Evolutionary conservation across 2,113 vertebrate genomes (phyloP).

Genomic region (Hydropotes inermis): DNA sequence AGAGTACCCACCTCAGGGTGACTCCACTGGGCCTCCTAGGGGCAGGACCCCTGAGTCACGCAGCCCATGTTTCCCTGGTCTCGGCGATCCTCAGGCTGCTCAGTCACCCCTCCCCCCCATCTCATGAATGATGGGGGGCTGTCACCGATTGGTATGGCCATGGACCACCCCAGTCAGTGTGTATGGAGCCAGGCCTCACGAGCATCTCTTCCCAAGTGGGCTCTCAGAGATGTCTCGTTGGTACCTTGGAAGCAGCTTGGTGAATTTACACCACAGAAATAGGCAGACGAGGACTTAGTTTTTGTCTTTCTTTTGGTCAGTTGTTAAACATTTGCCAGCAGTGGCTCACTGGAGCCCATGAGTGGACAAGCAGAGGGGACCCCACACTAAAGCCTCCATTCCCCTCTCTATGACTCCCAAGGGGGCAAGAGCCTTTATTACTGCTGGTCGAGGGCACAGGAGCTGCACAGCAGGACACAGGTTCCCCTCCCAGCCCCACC

Average conservation of each 20-base stretch:
- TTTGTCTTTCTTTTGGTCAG: neutral
- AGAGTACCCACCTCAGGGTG: neutral
- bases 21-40: neutral
- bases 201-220: neutral
- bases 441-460: accelerated
- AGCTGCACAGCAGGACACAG: accelerated
- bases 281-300: neutral
- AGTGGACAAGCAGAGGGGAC: neutral
- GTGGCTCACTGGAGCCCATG: neutral
- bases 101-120: no score
- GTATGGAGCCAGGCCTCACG: neutral
- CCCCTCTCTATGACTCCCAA: neutral
- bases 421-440: neutral
- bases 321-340: neutral
- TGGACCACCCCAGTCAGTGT: accelerated
- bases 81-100: accelerated
- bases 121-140: accelerated
- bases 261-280: neutral
- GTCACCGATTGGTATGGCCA: accelerated
- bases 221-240: accelerated
- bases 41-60: neutral
- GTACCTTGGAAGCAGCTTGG: neutral
- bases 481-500: neutral
- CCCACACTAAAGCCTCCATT: accelerated
- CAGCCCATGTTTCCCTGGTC: neutral